Percentiles rank a stretch among this genome's conserved stretches.
These are phyloP conservation scores for Drosophila heteroneura DNA, from an alignment of 2,888 invertebrate genomes.

Conservation along the genomic window DNA sequence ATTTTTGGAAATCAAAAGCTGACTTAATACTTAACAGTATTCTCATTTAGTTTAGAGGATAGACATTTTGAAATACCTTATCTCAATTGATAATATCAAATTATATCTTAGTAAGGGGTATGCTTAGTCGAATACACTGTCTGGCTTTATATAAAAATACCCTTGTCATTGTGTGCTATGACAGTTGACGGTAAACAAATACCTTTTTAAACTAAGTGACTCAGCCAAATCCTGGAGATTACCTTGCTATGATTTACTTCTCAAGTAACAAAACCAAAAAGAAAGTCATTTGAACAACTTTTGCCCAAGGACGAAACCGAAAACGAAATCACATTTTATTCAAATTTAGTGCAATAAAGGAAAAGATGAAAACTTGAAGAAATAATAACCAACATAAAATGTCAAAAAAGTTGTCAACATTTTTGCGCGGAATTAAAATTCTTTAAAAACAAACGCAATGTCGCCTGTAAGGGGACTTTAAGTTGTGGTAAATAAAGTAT, in stretches of 20 bases:
- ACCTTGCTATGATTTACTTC: slow-evolving; percentile 48
- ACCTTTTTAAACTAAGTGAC: slow-evolving; percentile 25
- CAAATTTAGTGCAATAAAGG: slow-evolving; percentile 68
- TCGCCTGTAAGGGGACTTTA: slow-evolving; percentile 20
- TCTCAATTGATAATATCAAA: not conserved
- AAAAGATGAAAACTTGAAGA: slow-evolving; percentile 55
- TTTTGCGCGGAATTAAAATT: slow-evolving; percentile 41
- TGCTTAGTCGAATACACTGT: not conserved
- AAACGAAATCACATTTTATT: slow-evolving; percentile 58
- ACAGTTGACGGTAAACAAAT: slow-evolving; percentile 41
- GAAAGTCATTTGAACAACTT: slow-evolving; percentile 19
- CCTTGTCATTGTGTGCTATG: slow-evolving; percentile 47
- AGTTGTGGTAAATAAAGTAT: slow-evolving; percentile 5
- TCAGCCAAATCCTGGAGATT: slow-evolving; percentile 38
- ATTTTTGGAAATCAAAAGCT: not conserved
- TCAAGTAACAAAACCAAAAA: slow-evolving; percentile 18
- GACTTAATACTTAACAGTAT: not conserved
- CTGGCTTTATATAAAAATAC: slow-evolving; percentile 8
- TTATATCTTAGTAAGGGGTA: slow-evolving; percentile 1
- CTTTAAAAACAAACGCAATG: slow-evolving; percentile 10
- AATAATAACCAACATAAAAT: slow-evolving; percentile 37
- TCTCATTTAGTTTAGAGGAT: not conserved
- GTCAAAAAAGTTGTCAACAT: slow-evolving; percentile 67
- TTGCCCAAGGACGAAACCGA: slow-evolving; percentile 8
- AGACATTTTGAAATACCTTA: not conserved